Percentiles rank a stretch among this genome's conserved stretches.
Evolutionary conservation across 2,797 vertebrate species (phyloP).

Genomic region (Enteromius unitaeniatus): DNA sequence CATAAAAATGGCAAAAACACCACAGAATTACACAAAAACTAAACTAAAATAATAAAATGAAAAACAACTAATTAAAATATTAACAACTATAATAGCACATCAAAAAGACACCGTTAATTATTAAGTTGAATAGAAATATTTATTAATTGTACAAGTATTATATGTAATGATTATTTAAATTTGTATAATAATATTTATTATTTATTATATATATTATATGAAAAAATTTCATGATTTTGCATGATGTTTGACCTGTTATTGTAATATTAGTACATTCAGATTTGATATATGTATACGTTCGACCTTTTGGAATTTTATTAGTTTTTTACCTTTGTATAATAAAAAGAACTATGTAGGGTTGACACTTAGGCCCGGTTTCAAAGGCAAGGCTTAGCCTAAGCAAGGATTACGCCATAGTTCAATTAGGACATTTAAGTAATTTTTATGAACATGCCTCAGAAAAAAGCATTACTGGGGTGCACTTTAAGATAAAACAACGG

Average conservation of each 20-base stretch:
- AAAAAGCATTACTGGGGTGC: too few relatives aligned
- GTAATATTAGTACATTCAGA: not conserved
- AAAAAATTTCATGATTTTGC: not conserved
- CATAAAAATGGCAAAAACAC: not conserved
- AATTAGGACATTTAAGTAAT: too few relatives aligned
- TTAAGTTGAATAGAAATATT: not conserved
- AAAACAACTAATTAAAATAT: not conserved
- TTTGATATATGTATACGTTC: not conserved
- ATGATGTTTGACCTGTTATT: not conserved
- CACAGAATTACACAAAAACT: not conserved
- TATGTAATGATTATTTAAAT: not conserved
- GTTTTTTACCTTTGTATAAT: not conserved
- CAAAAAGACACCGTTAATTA: not conserved
- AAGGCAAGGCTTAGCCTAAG: too few relatives aligned
- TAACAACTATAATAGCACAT: not conserved
- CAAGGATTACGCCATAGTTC: too few relatives aligned
- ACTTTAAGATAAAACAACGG: too few relatives aligned
- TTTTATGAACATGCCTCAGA: too few relatives aligned
- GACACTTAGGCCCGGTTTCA: too few relatives aligned
- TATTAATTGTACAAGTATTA: not conserved
- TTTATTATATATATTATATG: not conserved
- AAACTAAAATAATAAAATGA: not conserved
- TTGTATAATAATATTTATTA: not conserved
- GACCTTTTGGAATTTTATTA: not conserved
- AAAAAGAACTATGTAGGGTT: not conserved